Evolutionary conservation across 2,888 invertebrate species (phyloP).

Genomic region (Alloplasta piceator): DNA sequence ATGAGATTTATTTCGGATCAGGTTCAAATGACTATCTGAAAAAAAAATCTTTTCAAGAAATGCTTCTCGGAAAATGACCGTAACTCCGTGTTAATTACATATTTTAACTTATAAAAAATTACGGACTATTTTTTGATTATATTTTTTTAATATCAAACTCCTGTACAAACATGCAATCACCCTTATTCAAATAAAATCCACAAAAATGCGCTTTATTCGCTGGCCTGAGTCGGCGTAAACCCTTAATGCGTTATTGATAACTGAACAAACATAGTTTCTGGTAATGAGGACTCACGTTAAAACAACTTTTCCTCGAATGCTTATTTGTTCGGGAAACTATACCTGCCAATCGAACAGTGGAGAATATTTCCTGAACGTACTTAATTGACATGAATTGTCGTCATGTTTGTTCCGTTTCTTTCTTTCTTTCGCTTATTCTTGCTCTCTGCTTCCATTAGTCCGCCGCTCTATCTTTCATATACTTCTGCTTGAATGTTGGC

Average conservation of each 20-base stretch:
- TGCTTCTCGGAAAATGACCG: too few species aligned
- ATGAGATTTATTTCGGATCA: too few species aligned
- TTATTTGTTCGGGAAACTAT: slow-evolving; percentile 49
- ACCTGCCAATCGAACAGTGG: slow-evolving; percentile 25
- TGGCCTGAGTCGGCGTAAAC: not conserved
- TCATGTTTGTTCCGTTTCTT: slow-evolving; percentile 38
- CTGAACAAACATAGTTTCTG: slow-evolving; percentile 3
- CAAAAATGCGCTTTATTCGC: too few species aligned
- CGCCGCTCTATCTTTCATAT: slow-evolving; percentile 36
- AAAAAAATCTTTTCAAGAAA: too few species aligned
- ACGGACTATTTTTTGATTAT: too few species aligned
- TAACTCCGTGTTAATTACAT: too few species aligned
- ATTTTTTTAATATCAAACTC: too few species aligned
- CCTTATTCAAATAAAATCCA: too few species aligned
- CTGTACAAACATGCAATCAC: too few species aligned
- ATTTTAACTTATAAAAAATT: too few species aligned
- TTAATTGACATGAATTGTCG: slow-evolving; percentile 50
- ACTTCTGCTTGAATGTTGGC: not conserved
- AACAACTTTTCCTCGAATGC: slow-evolving; percentile 49
- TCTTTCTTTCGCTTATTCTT: not conserved
- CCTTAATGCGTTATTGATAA: slow-evolving; percentile 7
- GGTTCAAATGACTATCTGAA: too few species aligned
- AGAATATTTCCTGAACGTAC: slow-evolving; percentile 38
- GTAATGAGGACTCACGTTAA: slow-evolving; percentile 36
- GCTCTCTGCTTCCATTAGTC: not conserved